A percentile compares a stretch with the other conserved stretches of the same genome.
phyloP scores from a whole-genome alignment of 2,797 vertebrate genomes.

The Buphagus erythrorhynchus region DNA sequence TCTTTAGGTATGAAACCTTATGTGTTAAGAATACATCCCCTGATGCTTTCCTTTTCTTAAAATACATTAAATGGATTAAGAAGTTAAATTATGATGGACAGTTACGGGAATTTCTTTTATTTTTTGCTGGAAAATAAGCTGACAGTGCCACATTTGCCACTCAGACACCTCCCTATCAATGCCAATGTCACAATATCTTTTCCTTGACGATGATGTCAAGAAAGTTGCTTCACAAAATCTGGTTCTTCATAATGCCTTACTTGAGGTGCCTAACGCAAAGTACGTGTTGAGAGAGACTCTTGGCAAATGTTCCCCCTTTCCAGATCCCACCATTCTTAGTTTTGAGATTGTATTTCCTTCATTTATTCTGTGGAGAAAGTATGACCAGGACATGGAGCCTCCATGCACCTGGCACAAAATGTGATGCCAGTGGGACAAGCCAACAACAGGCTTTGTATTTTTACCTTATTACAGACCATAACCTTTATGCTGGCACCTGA shows the following conservation, averaged over 20 bases:
- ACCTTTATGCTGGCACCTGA: not conserved
- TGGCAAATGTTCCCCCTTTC: not conserved
- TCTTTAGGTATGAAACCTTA: not conserved
- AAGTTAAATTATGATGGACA: not conserved
- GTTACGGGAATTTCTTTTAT: not conserved
- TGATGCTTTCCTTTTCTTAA: not conserved
- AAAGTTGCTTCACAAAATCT: not conserved
- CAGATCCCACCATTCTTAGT: not conserved
- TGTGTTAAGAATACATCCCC: not conserved
- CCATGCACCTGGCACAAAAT: not conserved
- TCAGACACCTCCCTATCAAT: not conserved
- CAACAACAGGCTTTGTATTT: not conserved
- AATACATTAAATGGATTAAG: not conserved
- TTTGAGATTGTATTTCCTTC: not conserved
- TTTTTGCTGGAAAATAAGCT: not conserved
- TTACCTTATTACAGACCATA: not conserved
- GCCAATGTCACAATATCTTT: not conserved
- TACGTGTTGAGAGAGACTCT: not conserved
- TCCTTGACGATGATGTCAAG: not conserved
- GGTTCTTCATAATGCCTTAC: not conserved
- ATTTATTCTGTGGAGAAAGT: not conserved
- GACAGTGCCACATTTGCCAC: not conserved
- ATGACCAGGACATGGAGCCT: not conserved
- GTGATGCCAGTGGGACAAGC: not conserved
- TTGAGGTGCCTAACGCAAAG: accelerated